Evolutionary conservation across 1,140 invertebrate species (phyloP), one percentile per base, ranked within the genome.

Genomic region (Steinernema khuongi): DNA sequence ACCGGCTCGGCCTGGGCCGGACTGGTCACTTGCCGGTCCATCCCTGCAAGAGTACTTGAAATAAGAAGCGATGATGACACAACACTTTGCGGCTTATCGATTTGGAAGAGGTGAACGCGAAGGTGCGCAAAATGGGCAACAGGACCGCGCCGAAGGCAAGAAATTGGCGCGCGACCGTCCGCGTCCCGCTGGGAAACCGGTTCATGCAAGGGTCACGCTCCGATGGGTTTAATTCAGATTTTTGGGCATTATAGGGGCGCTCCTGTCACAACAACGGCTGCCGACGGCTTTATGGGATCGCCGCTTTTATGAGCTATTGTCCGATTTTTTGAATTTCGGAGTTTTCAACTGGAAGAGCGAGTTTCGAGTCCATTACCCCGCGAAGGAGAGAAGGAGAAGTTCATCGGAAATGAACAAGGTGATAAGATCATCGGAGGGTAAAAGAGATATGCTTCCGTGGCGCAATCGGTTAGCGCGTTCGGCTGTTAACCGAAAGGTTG

Each of bases 401-500:
- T n/a, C n/a, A 41, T 41, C 7, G n/a, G 7, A 41, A n/a, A 7
- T 60, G 50, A 11, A 60, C 26, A n/a, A 22, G 50, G 11, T 60
- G 7, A 60, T 26, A 60, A 60, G 36, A 7, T 11, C 7, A 41
- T 41, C n/a, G n/a, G n/a, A n/a, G 36, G 7, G n/a, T 7, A 11
- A n/a, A 60, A 26, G 4, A 7, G 50, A 7, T 4, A 60, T 60
- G 50, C 50, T 60, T 60, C 22, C 50, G 50, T 60, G 50, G 50
- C 50, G 50, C 50, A 60, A 60, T 60, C 26, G 22, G 50, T 60
- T 60, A 74, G 73, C 72, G 73, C 73, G 73, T 74, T 74, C 73
- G 73, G 73, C 73, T 74, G 73, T 74, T 74, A 74, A 74, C 73
- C 73, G 73, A 74, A 74, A 74, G 73, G 71, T 74, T 74, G 73